phyloP scores from a whole-genome alignment of 2,888 invertebrate species.

The Conus canariensis region DNA sequence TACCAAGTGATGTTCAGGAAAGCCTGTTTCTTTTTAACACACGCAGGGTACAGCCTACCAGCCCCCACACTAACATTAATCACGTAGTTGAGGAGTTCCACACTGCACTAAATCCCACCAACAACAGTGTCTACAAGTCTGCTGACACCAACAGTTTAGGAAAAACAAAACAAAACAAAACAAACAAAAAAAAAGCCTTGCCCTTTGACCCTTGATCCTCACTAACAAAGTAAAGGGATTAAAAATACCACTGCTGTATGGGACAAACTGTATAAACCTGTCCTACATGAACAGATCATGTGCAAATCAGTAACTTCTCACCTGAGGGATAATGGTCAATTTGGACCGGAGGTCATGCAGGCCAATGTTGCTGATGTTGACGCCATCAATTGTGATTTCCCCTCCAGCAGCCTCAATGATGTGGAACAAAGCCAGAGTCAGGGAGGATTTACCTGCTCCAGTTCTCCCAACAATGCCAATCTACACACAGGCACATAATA shows the following conservation, averaged over 20 bases:
- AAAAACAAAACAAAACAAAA: too few species aligned
- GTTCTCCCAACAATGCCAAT: conserved; percentile 83
- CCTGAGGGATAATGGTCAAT: conserved; percentile 94
- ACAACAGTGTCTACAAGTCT: too few species aligned
- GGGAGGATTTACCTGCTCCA: conserved; percentile 80
- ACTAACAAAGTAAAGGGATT: too few species aligned
- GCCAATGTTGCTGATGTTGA: conserved; percentile 81
- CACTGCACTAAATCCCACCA: too few species aligned
- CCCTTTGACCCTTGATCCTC: too few species aligned
- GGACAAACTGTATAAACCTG: neutral
- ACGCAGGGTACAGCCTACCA: too few species aligned
- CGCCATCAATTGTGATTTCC: conserved; percentile 88
- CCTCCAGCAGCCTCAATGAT: conserved; percentile 88
- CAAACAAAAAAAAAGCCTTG: too few species aligned
- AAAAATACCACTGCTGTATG: neutral
- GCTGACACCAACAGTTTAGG: too few species aligned
- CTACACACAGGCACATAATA: conserved; percentile 75
- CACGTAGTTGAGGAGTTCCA: too few species aligned
- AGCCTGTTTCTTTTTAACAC: too few species aligned
- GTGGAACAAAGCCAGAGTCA: conserved; percentile 84
- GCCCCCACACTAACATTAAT: too few species aligned
- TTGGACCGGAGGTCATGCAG: conserved; percentile 88
- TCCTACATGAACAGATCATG: neutral
- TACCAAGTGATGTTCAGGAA: too few species aligned
- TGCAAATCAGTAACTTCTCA: conserved; percentile 47